These are phyloP conservation scores for Enteromius anoplus DNA, from an alignment of 2,797 vertebrate species.

Conservation along the genomic window DNA sequence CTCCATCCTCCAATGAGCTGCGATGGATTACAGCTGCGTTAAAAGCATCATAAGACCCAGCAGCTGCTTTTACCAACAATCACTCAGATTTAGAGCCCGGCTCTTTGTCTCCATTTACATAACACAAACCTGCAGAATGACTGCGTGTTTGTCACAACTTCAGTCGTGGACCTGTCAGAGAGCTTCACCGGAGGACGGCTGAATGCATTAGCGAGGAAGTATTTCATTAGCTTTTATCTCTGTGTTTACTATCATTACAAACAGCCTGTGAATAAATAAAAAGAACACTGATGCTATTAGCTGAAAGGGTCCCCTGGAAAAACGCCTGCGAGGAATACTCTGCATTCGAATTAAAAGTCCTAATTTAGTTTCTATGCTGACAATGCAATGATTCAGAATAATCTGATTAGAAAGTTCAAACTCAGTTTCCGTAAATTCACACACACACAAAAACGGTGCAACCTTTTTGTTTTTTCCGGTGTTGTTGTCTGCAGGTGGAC, in stretches of 20 bases:
- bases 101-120: constrained; percentile 35
- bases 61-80: constrained; percentile 34
- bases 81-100: constrained; percentile 38
- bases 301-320: constrained; percentile 40
- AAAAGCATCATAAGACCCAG: constrained; percentile 50
- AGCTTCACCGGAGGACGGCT: constrained; percentile 19
- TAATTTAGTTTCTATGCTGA: constrained; percentile 53
- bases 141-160: constrained; percentile 36
- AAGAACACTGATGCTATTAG: constrained; percentile 53
- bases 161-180: constrained; percentile 34
- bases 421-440: background rate
- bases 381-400: constrained; percentile 45
- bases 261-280: constrained; percentile 51
- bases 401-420: constrained; percentile 47
- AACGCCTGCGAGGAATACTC: constrained; percentile 44
- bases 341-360: constrained; percentile 49
- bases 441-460: background rate
- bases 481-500: background rate
- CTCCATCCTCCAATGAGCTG: constrained; percentile 22
- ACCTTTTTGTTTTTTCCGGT: background rate
- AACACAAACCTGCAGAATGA: constrained; percentile 40
- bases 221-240: constrained; percentile 57
- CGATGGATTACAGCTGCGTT: constrained; percentile 37
- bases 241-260: constrained; percentile 48
- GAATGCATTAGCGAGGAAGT: constrained; percentile 49